Evolutionary conservation across 2,113 vertebrate genomes (phyloP), one percentile per base, ranked within the genome.

Genomic region (Ellobius talpinus): DNA sequence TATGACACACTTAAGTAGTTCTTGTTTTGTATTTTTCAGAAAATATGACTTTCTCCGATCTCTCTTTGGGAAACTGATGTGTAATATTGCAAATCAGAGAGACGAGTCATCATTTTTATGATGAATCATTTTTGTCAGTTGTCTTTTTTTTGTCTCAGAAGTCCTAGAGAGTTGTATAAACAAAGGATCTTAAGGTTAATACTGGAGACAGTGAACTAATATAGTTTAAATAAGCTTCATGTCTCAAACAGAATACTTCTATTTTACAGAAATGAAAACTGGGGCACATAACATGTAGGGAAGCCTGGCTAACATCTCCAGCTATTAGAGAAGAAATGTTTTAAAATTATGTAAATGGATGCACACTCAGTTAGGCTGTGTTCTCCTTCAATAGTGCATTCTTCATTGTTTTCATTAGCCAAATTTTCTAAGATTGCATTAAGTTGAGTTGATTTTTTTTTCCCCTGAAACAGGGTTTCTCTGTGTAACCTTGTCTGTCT

Each of bases 41-140:
- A 97, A 98, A 97, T 96, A 90, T 93, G 73, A 91, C 90, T 96
- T 97, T 76, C 82, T 97, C 84, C 90, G 85, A 85, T 96, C 66
- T 96, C 95, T 42, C 74, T 96, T 96, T 96, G 89, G 66, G 91
- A 96, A 98, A 95, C 81, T 91, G 79, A 52, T 63, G 97, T 97
- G 63, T 97, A 97, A 81, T 74, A 68, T 24, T 96, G 76, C 90
- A 45, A 96, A 77, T 73, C 68, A 61, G 45, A 82, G 58, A 39
- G 89, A 33, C 7, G 90, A 92, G 39, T 77, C 47, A 81, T 89
- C 33, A 52, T 55, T 79, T 92, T 93, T 94, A 89, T 50, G n/a
- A 66, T 84, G 63, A 91, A 65, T 87, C 85, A 21, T 72, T 85
- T 94, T 85, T 84, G 81, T 55, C 19, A 31, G n/a, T 10, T 78